Percentiles rank a stretch among this genome's conserved stretches.
Evolutionary conservation across 1,140 invertebrate genomes (phyloP).

Genomic region (Mya arenaria): DNA sequence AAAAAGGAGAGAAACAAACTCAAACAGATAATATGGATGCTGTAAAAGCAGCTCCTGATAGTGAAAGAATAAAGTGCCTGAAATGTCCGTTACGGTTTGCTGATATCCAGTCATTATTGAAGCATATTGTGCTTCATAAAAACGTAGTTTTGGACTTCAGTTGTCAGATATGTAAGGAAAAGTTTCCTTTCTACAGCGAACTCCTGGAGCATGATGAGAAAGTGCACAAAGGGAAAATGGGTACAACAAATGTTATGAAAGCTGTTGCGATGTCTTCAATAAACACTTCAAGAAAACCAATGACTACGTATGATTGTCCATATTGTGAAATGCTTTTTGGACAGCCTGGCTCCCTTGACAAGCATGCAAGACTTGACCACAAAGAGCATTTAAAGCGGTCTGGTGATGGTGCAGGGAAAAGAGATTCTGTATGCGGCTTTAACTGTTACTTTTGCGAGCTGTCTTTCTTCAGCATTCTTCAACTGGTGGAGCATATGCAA

Average conservation of each 20-base stretch:
- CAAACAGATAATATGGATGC: not conserved
- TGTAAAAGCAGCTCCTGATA: not conserved
- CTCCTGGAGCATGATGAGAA: not conserved
- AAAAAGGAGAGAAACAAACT: not conserved
- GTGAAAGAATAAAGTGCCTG: not conserved
- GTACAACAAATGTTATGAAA: not conserved
- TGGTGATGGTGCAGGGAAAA: not conserved
- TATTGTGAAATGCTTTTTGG: constrained; percentile 48
- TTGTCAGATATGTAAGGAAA: constrained; percentile 24
- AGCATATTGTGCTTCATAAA: constrained; percentile 4
- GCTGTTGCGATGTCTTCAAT: not conserved
- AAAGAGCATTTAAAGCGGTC: not conserved
- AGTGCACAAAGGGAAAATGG: not conserved
- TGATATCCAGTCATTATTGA: not conserved
- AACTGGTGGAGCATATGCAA: constrained; percentile 39
- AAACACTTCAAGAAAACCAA: not conserved
- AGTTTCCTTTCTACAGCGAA: constrained; percentile 5
- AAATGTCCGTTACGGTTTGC: not conserved
- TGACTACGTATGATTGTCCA: constrained; percentile 42
- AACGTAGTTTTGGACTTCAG: constrained; percentile 17
- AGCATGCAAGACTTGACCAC: constrained; percentile 29
- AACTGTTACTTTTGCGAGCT: constrained; percentile 33
- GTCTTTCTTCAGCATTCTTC: constrained; percentile 1
- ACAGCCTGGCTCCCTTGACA: constrained; percentile 1
- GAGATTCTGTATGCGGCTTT: constrained; percentile 3